A percentile compares a stretch with the other conserved stretches of the same genome.
phyloP scores from a whole-genome alignment of 2,888 invertebrate genomes.

The Thymelicus acteon region DNA sequence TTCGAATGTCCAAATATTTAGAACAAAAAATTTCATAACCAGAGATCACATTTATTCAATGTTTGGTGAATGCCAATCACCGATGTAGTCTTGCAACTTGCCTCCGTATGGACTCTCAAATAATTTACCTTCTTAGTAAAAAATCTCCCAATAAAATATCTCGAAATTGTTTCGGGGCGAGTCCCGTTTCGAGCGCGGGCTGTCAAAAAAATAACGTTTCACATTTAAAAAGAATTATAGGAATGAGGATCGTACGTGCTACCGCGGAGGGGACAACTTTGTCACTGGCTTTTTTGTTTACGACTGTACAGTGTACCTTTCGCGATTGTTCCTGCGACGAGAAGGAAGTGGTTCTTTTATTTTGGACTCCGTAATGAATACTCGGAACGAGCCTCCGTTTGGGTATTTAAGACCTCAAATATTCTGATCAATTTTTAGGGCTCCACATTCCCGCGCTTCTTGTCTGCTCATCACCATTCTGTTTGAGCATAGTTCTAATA shows the following conservation, averaged over 20 bases:
- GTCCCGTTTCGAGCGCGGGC: constrained; percentile 54
- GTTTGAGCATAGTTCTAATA: constrained; percentile 38
- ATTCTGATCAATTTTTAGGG: constrained; percentile 36
- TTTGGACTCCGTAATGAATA: constrained; percentile 36
- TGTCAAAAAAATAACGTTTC: constrained; percentile 79
- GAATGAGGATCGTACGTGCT: constrained; percentile 68
- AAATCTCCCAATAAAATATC: constrained; percentile 53
- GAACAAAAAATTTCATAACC: constrained; percentile 18
- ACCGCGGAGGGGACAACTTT: constrained; percentile 46
- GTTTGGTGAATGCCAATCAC: neutral
- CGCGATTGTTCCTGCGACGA: constrained; percentile 32
- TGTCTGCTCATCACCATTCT: constrained; percentile 12
- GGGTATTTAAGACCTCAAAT: constrained; percentile 37
- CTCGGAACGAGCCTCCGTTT: constrained; percentile 32
- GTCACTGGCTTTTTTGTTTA: constrained; percentile 38
- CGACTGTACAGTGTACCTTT: constrained; percentile 35
- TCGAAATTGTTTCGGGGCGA: constrained; percentile 60
- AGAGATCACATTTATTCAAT: constrained; percentile 10
- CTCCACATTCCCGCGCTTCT: constrained; percentile 28
- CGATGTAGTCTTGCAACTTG: constrained; percentile 10
- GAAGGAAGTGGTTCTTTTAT: constrained; percentile 36
- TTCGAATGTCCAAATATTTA: constrained; percentile 1
- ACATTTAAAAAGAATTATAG: constrained; percentile 78
- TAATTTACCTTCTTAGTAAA: constrained; percentile 37
- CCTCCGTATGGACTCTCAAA: constrained; percentile 26